Percentiles rank a stretch among this genome's conserved stretches.
phyloP scores from a whole-genome alignment of 1,140 invertebrate genomes.

The Bombus pyrosoma region DNA sequence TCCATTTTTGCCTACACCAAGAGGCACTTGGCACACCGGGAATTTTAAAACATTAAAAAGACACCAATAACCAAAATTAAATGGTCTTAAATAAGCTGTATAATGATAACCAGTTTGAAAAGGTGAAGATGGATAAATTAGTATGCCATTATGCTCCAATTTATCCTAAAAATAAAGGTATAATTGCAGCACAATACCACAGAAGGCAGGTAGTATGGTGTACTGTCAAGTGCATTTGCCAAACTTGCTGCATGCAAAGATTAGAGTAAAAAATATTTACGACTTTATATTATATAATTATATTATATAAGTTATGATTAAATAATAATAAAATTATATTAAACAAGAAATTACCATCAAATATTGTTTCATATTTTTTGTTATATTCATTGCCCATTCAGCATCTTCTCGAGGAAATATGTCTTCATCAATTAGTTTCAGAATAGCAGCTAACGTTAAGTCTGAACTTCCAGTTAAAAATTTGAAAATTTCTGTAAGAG shows the following conservation, averaged over 20 bases:
- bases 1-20: slow-evolving; percentile 76
- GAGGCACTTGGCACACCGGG: slow-evolving; percentile 90
- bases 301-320: not conserved
- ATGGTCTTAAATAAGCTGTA: slow-evolving; percentile 89
- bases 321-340: not conserved
- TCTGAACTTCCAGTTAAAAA: slow-evolving; percentile 81
- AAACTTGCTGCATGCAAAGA: too few relatives aligned
- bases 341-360: slow-evolving; percentile 82
- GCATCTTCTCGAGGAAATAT: slow-evolving; percentile 85
- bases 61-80: slow-evolving; percentile 94
- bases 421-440: slow-evolving; percentile 86
- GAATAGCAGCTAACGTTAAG: slow-evolving; percentile 86
- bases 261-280: too few relatives aligned
- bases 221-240: too few relatives aligned
- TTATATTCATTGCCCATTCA: slow-evolving; percentile 85
- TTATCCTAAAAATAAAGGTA: slow-evolving; percentile 82
- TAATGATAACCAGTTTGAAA: slow-evolving; percentile 93
- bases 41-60: slow-evolving; percentile 94
- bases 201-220: too few relatives aligned
- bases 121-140: slow-evolving; percentile 93
- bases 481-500: slow-evolving; percentile 75
- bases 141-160: slow-evolving; percentile 90
- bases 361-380: slow-evolving; percentile 84
- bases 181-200: too few relatives aligned
- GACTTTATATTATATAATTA: too few relatives aligned